A percentile compares a stretch with the other conserved stretches of the same genome.
Conservation (phyloP, 1,140 invertebrate genomes). For the Episyrphus balteatus region DNA sequence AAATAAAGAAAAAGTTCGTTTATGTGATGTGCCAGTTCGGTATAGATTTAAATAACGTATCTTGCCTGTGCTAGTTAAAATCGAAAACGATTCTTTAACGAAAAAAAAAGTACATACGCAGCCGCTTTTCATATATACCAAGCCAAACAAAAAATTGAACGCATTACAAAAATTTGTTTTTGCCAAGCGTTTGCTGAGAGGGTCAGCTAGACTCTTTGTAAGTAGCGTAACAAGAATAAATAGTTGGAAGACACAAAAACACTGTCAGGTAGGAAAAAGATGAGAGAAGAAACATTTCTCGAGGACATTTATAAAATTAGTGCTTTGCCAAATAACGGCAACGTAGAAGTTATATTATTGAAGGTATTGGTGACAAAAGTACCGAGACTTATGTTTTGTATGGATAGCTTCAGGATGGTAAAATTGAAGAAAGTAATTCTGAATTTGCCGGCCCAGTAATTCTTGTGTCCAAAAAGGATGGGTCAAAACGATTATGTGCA, state of each 20-base stretch:
- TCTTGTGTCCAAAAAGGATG: constrained; percentile 40
- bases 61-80: too few species aligned
- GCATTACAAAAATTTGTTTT: too few species aligned
- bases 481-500: constrained; percentile 37
- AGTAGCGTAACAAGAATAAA: too few species aligned
- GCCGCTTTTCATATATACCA: too few species aligned
- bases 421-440: constrained; percentile 21
- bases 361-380: constrained; percentile 1
- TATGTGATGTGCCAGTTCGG: too few species aligned
- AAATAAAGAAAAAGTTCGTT: too few species aligned
- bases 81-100: too few species aligned
- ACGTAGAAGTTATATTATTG: constrained; percentile 3
- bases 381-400: constrained; percentile 5
- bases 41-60: too few species aligned
- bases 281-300: constrained; percentile 2
- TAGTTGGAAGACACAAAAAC: background rate
- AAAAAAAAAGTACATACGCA: too few species aligned
- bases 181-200: too few species aligned
- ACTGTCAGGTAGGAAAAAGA: constrained; percentile 1
- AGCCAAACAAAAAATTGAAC: too few species aligned
- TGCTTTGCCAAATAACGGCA: background rate
- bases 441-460: constrained; percentile 38
- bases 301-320: constrained; percentile 7
- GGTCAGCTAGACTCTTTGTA: too few species aligned
- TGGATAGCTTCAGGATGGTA: constrained; percentile 20